Percentiles rank a stretch among this genome's conserved stretches.
Evolutionary conservation across 2,888 invertebrate species (phyloP).

Genomic region (Torymus auratus): DNA sequence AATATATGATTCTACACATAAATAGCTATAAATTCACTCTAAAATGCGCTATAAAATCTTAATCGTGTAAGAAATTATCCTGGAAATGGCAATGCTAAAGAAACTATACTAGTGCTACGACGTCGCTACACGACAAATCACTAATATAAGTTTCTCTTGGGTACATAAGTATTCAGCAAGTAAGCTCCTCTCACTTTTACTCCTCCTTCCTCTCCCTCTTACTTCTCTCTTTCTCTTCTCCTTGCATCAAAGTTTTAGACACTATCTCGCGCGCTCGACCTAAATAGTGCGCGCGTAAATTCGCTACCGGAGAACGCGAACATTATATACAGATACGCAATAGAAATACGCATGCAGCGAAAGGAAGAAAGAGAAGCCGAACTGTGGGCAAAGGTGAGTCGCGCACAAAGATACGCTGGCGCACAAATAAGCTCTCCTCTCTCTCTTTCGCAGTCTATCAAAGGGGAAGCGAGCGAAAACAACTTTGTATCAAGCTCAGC

Average conservation of each 20-base stretch:
- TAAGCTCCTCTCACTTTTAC: background rate
- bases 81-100: too few species aligned
- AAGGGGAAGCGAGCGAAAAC: slow-evolving; percentile 33
- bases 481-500: slow-evolving; percentile 17
- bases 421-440: background rate
- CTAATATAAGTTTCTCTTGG: slow-evolving; percentile 21
- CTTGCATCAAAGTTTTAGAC: too few species aligned
- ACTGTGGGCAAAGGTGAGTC: background rate
- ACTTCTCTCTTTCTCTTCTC: background rate
- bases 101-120: too few species aligned
- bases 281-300: too few species aligned
- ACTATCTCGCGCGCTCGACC: too few species aligned
- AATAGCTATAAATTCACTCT: too few species aligned
- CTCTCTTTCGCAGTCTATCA: background rate
- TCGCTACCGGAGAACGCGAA: too few species aligned
- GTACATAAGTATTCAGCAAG: background rate
- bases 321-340: too few species aligned
- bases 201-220: background rate
- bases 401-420: slow-evolving; percentile 16
- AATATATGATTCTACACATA: too few species aligned
- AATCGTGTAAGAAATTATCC: too few species aligned
- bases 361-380: background rate
- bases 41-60: too few species aligned
- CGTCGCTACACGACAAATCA: background rate
- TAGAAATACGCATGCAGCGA: background rate